Evolutionary conservation across 2,888 invertebrate species (phyloP), one percentile per base, ranked within the genome.

Genomic region (Metalampra italica): DNA sequence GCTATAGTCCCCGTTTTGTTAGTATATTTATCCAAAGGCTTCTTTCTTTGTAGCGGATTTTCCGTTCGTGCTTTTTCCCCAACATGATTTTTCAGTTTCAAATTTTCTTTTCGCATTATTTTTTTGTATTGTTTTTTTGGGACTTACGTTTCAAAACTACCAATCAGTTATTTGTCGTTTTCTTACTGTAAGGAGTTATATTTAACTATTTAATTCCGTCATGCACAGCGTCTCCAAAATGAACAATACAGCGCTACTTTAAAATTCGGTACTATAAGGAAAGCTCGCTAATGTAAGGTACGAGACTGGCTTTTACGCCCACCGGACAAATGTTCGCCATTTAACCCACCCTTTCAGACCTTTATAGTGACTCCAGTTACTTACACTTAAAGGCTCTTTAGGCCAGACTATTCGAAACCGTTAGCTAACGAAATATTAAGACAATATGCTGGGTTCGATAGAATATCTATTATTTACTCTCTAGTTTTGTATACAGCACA

Each of bases 251-350:
- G 11, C 4, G 45, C 45, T 45, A 30, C 39, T 45, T 39, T 45
- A 45, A 45, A 45, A 45, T 45, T 45, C 39, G 32, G 13, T n/a
- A 45, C 45, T 45, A 36, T n/a, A 37, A 29, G 45, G 29, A 42
- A 42, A 29, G 38, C 38, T 13, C 39, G 13, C 45, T 45, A 45
- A 45, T 45, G 45, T 39, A 39, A 39, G 45, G 37, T 14, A 15
- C 34, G 32, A 29, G 29, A 34, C 9, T 13, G 36, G 13, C 46
- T 29, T 46, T 46, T 29, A 46, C 42, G 46, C 29, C 41, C 41
- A 11, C 14, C 43, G 15, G 36, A 49, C 49, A 42, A 49, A 49
- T 45, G 49, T 13, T 15, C 38, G 29, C 37, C 42, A 49, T 49
- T 49, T 45, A 42, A 32, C 15, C 45, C 29, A 41, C 42, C 42